Conservation (phyloP, 2,888 invertebrate genomes). For the Oscheius myriophilus region DNA sequence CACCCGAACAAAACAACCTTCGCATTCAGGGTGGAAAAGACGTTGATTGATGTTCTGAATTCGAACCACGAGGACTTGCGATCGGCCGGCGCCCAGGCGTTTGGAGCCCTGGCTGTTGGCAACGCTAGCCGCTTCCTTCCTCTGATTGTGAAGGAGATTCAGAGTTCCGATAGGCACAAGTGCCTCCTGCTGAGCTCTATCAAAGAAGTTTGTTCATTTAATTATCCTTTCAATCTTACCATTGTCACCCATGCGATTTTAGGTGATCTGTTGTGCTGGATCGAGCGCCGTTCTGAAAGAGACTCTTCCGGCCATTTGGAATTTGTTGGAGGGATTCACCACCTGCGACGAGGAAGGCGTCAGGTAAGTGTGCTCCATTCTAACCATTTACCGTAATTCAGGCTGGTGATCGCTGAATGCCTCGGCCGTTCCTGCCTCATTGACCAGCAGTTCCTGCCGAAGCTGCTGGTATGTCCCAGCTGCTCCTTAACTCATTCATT, state of each 20-base stretch:
- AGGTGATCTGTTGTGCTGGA: constrained; percentile 43
- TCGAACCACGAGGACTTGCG: constrained; percentile 95
- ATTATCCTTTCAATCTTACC: background rate
- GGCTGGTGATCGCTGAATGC: constrained; percentile 98
- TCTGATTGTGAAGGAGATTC: constrained; percentile 86
- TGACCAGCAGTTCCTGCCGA: constrained; percentile 85
- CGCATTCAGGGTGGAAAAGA: constrained; percentile 68
- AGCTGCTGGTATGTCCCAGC: constrained; percentile 71
- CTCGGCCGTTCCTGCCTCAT: constrained; percentile 85
- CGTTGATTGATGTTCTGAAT: constrained; percentile 84
- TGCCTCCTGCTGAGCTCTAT: constrained; percentile 94
- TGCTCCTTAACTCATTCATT: background rate
- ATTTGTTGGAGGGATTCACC: constrained; percentile 88
- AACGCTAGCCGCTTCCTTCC: constrained; percentile 90
- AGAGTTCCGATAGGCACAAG: constrained; percentile 91
- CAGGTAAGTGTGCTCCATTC: constrained; percentile 15
- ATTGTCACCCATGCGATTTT: too few species aligned
- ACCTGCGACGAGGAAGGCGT: constrained; percentile 98
- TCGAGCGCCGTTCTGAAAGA: too few species aligned
- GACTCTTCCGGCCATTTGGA: constrained; percentile 59
- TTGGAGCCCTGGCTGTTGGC: constrained; percentile 92
- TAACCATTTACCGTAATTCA: constrained; percentile 56
- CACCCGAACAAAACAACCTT: background rate
- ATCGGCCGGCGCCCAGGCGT: constrained; percentile 93
- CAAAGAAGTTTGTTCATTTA: constrained; percentile 81